A percentile compares a stretch with the other conserved stretches of the same genome.
These are phyloP conservation scores for Anoplolepis gracilipes DNA, from an alignment of 1,140 invertebrate species.

Conservation along the genomic window DNA sequence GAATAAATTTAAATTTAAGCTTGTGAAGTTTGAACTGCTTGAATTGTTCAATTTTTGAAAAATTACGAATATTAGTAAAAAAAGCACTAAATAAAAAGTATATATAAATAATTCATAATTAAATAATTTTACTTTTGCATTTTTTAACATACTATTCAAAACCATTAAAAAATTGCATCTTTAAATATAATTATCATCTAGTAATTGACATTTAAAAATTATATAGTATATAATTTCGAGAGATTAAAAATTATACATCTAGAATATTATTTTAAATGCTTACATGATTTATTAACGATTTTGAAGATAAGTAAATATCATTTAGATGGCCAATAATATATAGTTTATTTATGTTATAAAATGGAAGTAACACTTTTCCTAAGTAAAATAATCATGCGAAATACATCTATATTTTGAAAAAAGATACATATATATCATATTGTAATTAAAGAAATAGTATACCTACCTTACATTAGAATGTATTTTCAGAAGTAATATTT, in stretches of 20 bases:
- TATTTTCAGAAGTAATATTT: conserved; percentile 70
- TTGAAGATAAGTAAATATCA: not conserved
- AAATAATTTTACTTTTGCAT: conserved; percentile 20
- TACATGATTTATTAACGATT: not conserved
- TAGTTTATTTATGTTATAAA: conserved; percentile 53
- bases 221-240: not conserved
- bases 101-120: not conserved
- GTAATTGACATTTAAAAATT: conserved; percentile 6
- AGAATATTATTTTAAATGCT: not conserved
- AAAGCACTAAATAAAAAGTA: no score
- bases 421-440: conserved; percentile 54
- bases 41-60: not conserved
- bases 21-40: no score
- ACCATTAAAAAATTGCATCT: not conserved
- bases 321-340: conserved; percentile 48
- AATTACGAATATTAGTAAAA: not conserved
- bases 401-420: conserved; percentile 74
- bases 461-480: conserved; percentile 37
- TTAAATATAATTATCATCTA: not conserved
- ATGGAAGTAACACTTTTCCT: conserved; percentile 50
- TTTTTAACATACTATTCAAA: not conserved
- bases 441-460: conserved; percentile 60
- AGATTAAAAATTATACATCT: conserved; percentile 1
- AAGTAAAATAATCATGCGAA: conserved; percentile 71
- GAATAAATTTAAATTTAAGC: no score